phyloP scores from a whole-genome alignment of 2,113 vertebrate species.

The Rhabdornis inornatus region DNA sequence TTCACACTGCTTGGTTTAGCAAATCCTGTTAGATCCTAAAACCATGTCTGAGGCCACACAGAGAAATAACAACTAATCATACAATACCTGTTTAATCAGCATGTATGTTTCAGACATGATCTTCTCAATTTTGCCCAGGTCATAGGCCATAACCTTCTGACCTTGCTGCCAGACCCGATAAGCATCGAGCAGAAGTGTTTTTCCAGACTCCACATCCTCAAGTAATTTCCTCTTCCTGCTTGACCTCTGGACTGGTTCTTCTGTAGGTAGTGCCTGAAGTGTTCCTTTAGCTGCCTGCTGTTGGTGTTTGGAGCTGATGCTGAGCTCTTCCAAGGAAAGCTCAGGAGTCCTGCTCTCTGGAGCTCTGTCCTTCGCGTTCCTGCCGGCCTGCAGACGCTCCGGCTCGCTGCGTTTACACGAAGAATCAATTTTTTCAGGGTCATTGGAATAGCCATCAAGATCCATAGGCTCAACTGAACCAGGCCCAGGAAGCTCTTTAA shows the following conservation, averaged over 20 bases:
- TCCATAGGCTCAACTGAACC: slow-evolving; percentile 87
- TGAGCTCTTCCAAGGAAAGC: slow-evolving; percentile 93
- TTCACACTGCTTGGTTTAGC: neutral
- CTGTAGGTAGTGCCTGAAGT: slow-evolving; percentile 20
- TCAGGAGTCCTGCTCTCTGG: slow-evolving; percentile 81
- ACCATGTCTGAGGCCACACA: neutral
- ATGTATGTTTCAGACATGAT: slow-evolving; percentile 99
- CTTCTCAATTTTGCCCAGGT: slow-evolving; percentile 91
- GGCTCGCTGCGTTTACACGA: slow-evolving; percentile 24
- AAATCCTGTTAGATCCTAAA: neutral
- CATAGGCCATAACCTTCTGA: slow-evolving; percentile 93
- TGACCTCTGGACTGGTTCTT: slow-evolving; percentile 74
- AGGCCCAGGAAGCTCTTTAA: slow-evolving; percentile 65
- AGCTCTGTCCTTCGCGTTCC: slow-evolving; percentile 71
- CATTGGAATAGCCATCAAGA: slow-evolving; percentile 73
- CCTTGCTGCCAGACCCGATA: slow-evolving; percentile 98
- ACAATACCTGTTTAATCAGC: slow-evolving; percentile 91
- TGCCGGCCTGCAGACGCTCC: slow-evolving; percentile 40
- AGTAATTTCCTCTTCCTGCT: slow-evolving; percentile 87
- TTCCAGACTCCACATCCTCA: slow-evolving; percentile 85
- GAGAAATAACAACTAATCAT: neutral
- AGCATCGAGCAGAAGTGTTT: slow-evolving; percentile 90
- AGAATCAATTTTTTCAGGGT: slow-evolving; percentile 61
- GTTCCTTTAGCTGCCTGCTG: slow-evolving; percentile 45
- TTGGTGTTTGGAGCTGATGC: slow-evolving; percentile 85